These are phyloP conservation scores for Typhlichthys subterraneus DNA, from an alignment of 2,797 vertebrate species.

Conservation along the genomic window DNA sequence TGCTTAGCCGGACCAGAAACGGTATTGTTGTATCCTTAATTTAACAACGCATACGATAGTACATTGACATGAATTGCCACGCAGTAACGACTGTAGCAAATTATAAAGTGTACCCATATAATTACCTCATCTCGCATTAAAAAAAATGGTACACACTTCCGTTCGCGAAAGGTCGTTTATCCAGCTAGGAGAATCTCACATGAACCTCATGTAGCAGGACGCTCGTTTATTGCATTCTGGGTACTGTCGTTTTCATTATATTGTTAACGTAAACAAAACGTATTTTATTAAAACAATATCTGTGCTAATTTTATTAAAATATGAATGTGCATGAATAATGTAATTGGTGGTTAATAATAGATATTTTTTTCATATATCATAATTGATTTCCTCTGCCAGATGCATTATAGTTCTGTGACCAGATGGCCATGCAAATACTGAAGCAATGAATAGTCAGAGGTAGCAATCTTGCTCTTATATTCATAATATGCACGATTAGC, in stretches of 20 bases:
- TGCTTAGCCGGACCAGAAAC: not conserved
- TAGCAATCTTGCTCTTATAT: too few relatives aligned
- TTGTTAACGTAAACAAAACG: not conserved
- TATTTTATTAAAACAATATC: too few relatives aligned
- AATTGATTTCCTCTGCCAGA: too few relatives aligned
- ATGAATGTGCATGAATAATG: too few relatives aligned
- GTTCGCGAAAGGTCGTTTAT: conserved; percentile 12
- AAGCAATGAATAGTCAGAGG: too few relatives aligned
- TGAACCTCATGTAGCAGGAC: conserved; percentile 54
- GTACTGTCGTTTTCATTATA: conserved; percentile 57
- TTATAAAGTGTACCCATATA: not conserved
- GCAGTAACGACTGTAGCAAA: rapidly evolving
- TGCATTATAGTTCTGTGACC: too few relatives aligned
- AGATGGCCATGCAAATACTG: too few relatives aligned
- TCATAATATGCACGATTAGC: too few relatives aligned
- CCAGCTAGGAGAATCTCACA: not conserved
- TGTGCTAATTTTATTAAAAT: too few relatives aligned
- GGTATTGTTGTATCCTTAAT: not conserved
- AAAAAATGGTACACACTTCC: conserved; percentile 53
- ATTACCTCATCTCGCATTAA: conserved; percentile 69
- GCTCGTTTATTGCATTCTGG: conserved; percentile 65
- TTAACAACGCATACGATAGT: not conserved
- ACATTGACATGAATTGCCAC: rapidly evolving
- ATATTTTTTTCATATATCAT: too few relatives aligned
- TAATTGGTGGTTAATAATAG: too few relatives aligned